Conservation (phyloP, 2,888 invertebrate genomes). For the Vanessa cardui region DNA sequence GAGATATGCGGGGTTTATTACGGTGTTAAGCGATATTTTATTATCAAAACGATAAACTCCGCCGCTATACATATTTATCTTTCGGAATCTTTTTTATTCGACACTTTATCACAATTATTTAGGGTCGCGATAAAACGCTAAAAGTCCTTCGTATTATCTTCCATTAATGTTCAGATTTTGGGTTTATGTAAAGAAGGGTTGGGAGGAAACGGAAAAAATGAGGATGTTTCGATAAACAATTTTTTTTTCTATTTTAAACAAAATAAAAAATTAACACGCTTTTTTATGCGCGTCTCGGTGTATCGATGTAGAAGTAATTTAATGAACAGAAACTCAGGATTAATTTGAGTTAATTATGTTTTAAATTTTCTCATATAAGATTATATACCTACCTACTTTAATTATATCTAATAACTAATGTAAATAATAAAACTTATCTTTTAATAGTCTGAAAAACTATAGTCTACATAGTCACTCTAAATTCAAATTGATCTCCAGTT, state of each 20-base stretch:
- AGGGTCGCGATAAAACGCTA: conserved; percentile 67
- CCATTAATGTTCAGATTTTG: conserved; percentile 40
- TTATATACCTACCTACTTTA: too few relatives aligned
- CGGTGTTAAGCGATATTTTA: conserved; percentile 75
- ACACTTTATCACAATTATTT: conserved; percentile 76
- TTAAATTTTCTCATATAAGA: neutral
- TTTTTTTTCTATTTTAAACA: conserved; percentile 25
- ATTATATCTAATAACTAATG: too few relatives aligned
- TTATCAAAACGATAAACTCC: conserved; percentile 69
- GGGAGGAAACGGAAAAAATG: conserved; percentile 31
- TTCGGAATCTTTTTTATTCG: conserved; percentile 69
- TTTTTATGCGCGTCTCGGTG: neutral
- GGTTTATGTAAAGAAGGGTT: conserved; percentile 38
- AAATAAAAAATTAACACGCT: conserved; percentile 21
- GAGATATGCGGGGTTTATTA: conserved; percentile 67
- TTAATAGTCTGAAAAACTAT: too few relatives aligned
- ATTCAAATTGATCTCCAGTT: too few relatives aligned
- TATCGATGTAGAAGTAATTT: conserved; percentile 8
- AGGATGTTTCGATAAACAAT: conserved; percentile 29
- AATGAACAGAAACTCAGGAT: neutral
- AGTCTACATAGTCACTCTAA: too few relatives aligned
- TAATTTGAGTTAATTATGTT: too few relatives aligned
- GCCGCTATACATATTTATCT: conserved; percentile 65
- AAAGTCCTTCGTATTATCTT: conserved; percentile 46
- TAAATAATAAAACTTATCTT: too few relatives aligned